Evolutionary conservation across 2,888 invertebrate species (phyloP), one percentile per base, ranked within the genome.

Genomic region (Ormyrus nitidulus): DNA sequence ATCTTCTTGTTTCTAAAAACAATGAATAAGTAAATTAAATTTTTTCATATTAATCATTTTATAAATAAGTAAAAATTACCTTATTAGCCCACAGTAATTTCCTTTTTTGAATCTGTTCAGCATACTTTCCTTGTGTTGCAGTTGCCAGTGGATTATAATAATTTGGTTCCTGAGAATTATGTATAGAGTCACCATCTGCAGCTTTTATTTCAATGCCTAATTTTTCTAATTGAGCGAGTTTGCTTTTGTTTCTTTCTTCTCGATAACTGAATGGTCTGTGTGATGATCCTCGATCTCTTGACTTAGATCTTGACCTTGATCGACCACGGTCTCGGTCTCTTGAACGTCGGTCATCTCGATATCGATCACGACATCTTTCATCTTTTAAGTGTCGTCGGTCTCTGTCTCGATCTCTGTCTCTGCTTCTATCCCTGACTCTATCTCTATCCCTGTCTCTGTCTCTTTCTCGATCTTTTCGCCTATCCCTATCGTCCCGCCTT

Each of bases 11-110:
- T 88, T 89, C 87, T 90, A 70, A n/a, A 84, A 77, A 66, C 34
- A 54, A 34, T 34, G 59, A 75, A 59, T 58, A 58, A 11, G 5
- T 0, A 58, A 58, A 48, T 46, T 8, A 62, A 58, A 53, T 66
- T 66, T 48, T 61, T 71, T 19, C 2, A 34, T 34, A 34, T 53
- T 48, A n/a, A 59, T 34, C 10, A 44, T 13, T 61, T 34, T 34
- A 8, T 34, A 70, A 46, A 46, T 62, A 46, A 49, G n/a, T 34
- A 19, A 9, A 34, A 46, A 77, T 85, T 84, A 92, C 94, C 91
- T 96, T 96, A 86, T 95, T 94, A 3, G 95, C 94, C 98, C 99
- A 99, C 34, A 99, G 91, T 72, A 98, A 92, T 91, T 98, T 98
- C 72, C 98, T 93, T 90, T 98, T 97, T 88, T 98, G 96, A 83